Evolutionary conservation across 2,888 invertebrate species (phyloP).

Genomic region (Ichneumoninae sp.): DNA sequence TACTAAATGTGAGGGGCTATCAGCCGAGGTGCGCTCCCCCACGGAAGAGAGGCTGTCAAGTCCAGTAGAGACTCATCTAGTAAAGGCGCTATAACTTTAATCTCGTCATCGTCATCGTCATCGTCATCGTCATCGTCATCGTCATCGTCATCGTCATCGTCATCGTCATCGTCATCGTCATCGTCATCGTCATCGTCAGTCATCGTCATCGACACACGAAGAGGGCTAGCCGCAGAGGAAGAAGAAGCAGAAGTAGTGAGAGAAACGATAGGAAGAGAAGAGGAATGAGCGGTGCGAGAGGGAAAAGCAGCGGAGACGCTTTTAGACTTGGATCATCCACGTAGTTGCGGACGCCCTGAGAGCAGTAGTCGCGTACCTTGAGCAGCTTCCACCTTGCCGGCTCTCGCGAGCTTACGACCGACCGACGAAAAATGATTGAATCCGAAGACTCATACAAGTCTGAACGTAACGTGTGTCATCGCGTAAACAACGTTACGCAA

Average conservation of each 20-base stretch:
- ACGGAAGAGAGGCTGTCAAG: slow-evolving; percentile 13
- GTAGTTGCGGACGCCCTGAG: slow-evolving; percentile 81
- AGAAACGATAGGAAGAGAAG: slow-evolving; percentile 64
- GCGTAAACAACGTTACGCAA: not conserved
- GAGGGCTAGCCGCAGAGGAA: slow-evolving; percentile 62
- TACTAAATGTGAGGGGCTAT: slow-evolving; percentile 50
- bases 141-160: not conserved
- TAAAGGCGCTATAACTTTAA: slow-evolving; percentile 48
- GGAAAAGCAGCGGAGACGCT: slow-evolving; percentile 80
- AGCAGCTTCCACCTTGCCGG: slow-evolving; percentile 83
- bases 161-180: too few species aligned
- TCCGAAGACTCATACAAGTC: slow-evolving; percentile 22
- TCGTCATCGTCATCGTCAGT: too few species aligned
- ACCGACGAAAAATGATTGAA: slow-evolving; percentile 30
- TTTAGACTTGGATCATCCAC: slow-evolving; percentile 83
- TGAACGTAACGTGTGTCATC: not conserved
- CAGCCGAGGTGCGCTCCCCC: slow-evolving; percentile 24
- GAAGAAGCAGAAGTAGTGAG: slow-evolving; percentile 61
- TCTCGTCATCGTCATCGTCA: slow-evolving; percentile 42
- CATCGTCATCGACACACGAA: slow-evolving; percentile 28
- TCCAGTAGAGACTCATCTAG: slow-evolving; percentile 32
- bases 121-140: slow-evolving; percentile 42
- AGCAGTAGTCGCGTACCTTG: slow-evolving; percentile 83
- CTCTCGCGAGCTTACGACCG: slow-evolving; percentile 73
- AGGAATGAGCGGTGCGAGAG: slow-evolving; percentile 66